Evolutionary conservation across 2,113 vertebrate genomes (phyloP).

Genomic region (Marmota flaviventris): DNA sequence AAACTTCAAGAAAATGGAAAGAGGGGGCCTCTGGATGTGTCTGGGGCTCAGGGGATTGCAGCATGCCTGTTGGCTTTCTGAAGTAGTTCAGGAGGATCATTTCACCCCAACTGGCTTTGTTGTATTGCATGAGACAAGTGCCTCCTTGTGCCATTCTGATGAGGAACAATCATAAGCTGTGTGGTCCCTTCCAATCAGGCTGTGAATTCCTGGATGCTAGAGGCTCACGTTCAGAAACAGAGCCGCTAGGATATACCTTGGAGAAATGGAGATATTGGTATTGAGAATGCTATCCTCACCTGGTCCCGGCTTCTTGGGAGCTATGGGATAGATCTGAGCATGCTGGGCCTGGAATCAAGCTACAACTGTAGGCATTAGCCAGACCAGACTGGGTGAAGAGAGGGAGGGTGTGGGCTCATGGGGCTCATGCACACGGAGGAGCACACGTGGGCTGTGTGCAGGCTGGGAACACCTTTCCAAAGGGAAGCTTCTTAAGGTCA

Average conservation of each 20-base stretch:
- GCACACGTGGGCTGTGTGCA: rapidly evolving
- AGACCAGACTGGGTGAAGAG: neutral
- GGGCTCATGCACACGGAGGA: neutral
- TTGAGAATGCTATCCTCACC: neutral
- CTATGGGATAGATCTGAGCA: neutral
- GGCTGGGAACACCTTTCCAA: neutral
- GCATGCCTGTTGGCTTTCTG: neutral
- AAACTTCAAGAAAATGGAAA: neutral
- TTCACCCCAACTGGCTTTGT: neutral
- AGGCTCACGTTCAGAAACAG: neutral
- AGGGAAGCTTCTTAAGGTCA: neutral
- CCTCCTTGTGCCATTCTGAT: neutral
- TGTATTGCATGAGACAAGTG: neutral
- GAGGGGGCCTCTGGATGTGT: rapidly evolving
- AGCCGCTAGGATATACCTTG: neutral
- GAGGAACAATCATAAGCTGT: neutral
- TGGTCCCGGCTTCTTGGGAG: neutral
- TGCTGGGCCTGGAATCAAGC: neutral
- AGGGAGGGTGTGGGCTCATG: rapidly evolving
- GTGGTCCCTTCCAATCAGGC: neutral
- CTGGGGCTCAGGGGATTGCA: neutral
- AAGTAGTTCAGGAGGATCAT: neutral
- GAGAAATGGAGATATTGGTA: neutral
- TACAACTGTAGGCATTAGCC: neutral
- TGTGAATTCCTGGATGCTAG: neutral